These are phyloP conservation scores for Sisyra terminalis DNA, from an alignment of 2,888 invertebrate species.

Conservation along the genomic window DNA sequence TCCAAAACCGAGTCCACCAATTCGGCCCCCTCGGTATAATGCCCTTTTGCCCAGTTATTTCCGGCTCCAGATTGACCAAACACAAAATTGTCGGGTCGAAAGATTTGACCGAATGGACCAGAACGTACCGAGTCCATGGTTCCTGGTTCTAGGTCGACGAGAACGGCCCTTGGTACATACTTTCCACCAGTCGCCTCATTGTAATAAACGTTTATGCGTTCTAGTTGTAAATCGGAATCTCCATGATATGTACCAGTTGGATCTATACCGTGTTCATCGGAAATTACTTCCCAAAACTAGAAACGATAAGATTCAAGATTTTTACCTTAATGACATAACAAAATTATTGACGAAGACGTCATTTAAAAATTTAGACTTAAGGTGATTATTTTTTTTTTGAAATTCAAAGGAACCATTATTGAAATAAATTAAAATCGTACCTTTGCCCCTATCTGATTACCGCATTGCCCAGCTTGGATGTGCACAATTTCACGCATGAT, in stretches of 20 bases:
- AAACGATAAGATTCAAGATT: too few relatives aligned
- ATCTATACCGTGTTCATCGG: conserved; percentile 88
- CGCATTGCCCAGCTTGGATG: conserved; percentile 89
- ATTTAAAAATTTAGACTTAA: neutral
- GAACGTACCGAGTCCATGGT: conserved; percentile 95
- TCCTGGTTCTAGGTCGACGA: conserved; percentile 90
- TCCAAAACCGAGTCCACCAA: conserved; percentile 71
- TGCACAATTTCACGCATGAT: conserved; percentile 95
- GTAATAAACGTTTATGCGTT: conserved; percentile 90
- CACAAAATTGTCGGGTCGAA: conserved; percentile 90
- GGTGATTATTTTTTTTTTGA: neutral
- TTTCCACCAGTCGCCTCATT: conserved; percentile 87
- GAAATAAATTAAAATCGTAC: conserved; percentile 30
- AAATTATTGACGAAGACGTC: neutral
- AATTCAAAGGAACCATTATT: neutral
- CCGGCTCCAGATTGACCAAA: conserved; percentile 78
- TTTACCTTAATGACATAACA: neutral
- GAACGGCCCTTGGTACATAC: conserved; percentile 83
- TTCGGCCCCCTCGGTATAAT: conserved; percentile 85
- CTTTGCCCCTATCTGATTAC: conserved; percentile 93
- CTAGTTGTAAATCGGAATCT: conserved; percentile 80
- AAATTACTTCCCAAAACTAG: conserved; percentile 91
- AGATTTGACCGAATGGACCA: conserved; percentile 85
- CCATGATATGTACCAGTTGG: conserved; percentile 81
- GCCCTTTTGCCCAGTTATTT: conserved; percentile 81